Base-by-base conservation (phyloP, 2,888 invertebrate genomes). In the Trissolcus brochymenae region DNA sequence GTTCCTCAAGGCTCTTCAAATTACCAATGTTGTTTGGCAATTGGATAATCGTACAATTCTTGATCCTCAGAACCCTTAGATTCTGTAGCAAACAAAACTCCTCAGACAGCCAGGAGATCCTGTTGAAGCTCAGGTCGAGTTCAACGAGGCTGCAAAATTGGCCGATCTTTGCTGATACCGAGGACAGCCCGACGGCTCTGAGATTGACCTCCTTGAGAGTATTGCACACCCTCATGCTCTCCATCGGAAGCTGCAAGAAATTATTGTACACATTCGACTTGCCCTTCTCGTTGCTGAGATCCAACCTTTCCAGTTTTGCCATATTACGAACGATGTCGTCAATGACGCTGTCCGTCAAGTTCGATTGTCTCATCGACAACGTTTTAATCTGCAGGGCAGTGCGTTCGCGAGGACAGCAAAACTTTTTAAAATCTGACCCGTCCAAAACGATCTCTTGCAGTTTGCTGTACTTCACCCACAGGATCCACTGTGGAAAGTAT, bases 401-500 rank as follows among this genome's bases (percentile, higher is more conserved):
- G 0, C 51, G 40, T 3, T 73, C 72, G 0, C 75, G 16, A 0
- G 81, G 75, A n/a, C 79, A 65, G 35, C 68, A 1, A 7, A 79
- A 79, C 0, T 13, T 17, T 6, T 55, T 13, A 29, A 88, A 86
- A 0, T 25, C 59, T 3, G 87, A 86, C 2, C 64, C n/a, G 57
- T 85, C 83, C 9, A 87, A 70, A n/a, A 77, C 64, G 0, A 88
- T 62, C 19, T 78, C 79, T 72, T 83, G 81, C 2, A 88, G 75
- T 4, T 81, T 74, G 0, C 73, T 76, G 19, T 81, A 86, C 0
- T 67, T 72, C 0, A 82, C 73, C 35, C 70, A 76, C 0, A 87
- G 76, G 25, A 87, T 53, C 87, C 87, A 88, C 1, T 54, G 68
- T 0, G 87, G 88, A 64, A 88, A 84, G 13, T 66, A 66, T 0